These are phyloP conservation scores for Vanessa atalanta DNA, from an alignment of 1,140 invertebrate genomes.

Conservation along the genomic window DNA sequence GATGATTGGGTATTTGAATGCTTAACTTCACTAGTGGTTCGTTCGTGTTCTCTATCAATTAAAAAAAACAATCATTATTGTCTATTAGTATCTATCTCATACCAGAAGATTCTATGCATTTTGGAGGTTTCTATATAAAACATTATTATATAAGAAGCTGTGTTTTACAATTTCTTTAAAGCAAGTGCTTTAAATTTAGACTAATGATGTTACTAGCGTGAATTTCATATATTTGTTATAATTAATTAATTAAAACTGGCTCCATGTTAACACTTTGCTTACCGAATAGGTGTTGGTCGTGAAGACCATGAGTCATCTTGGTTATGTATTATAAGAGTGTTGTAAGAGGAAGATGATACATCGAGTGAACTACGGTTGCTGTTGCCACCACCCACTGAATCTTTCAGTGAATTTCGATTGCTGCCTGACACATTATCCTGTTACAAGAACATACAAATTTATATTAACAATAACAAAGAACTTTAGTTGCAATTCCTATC, in stretches of 20 bases:
- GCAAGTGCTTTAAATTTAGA: no score
- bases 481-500: neutral
- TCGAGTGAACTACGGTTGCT: conserved; percentile 88
- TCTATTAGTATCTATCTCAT: no score
- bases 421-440: conserved; percentile 80
- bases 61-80: conserved; percentile 11
- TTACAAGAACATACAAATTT: conserved; percentile 4
- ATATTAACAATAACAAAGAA: conserved; percentile 14
- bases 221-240: no score
- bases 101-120: no score
- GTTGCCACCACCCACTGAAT: conserved; percentile 85
- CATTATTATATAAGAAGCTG: no score
- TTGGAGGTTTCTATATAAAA: no score
- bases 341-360: conserved; percentile 89
- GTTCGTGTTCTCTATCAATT: conserved; percentile 68
- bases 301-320: conserved; percentile 85
- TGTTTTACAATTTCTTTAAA: no score
- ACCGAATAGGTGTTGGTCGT: conserved; percentile 73
- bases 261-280: conserved; percentile 10
- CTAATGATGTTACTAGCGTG: no score
- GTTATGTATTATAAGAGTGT: conserved; percentile 90
- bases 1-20: conserved; percentile 75
- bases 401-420: conserved; percentile 86
- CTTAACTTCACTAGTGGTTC: conserved; percentile 75
- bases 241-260: no score